Percentiles rank a stretch among this genome's conserved stretches.
Conservation (phyloP, 2,113 vertebrate genomes). For the Nyctibius bracteatus region DNA sequence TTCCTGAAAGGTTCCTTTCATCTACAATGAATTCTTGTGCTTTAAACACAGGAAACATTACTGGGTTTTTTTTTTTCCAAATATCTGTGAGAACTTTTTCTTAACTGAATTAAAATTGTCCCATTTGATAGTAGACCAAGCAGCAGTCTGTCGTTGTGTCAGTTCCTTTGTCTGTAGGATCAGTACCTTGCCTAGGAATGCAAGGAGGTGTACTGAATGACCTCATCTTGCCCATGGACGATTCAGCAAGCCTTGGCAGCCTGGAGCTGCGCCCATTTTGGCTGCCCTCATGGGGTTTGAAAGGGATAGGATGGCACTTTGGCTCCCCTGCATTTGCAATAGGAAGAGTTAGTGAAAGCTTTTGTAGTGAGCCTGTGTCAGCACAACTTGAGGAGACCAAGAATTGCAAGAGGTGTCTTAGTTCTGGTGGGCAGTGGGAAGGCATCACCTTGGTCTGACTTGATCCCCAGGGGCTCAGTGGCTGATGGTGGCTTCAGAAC, state of each 20-base stretch:
- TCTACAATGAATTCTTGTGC: neutral
- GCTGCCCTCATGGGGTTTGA: neutral
- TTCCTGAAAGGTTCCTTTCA: slow-evolving; percentile 9
- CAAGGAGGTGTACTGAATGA: neutral
- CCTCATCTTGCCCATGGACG: neutral
- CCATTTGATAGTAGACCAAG: neutral
- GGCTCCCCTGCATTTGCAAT: neutral
- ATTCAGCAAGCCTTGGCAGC: neutral
- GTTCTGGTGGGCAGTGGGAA: neutral
- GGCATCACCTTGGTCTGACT: neutral
- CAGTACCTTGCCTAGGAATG: neutral
- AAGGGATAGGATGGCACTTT: neutral
- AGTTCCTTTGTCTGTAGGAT: neutral
- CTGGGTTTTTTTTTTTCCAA: neutral
- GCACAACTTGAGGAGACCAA: neutral
- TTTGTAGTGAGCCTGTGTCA: neutral
- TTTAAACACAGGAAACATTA: slow-evolving; percentile 8
- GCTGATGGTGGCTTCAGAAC: neutral
- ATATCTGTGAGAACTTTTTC: neutral
- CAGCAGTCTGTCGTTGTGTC: neutral
- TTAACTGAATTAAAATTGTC: neutral
- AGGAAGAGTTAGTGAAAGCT: neutral
- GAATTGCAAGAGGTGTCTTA: neutral
- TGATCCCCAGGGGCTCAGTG: accelerated
- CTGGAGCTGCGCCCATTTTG: neutral